Conservation (phyloP, 1,140 invertebrate genomes). For the Manduca sexta region DNA sequence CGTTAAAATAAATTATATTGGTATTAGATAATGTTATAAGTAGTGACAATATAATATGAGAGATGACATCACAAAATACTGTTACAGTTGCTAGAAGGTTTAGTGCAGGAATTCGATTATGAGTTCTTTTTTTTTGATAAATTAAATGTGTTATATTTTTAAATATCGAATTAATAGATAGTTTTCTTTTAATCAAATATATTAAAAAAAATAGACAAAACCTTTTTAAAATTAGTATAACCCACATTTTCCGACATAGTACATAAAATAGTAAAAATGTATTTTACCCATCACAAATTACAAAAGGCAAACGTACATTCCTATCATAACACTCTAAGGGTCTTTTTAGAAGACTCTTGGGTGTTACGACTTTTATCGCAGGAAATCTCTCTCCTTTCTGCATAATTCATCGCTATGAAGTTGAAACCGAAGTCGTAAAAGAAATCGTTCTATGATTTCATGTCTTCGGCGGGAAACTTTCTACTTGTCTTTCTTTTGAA, state of each 20-base stretch:
- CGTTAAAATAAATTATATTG: background rate
- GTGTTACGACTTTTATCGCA: slow-evolving; percentile 67
- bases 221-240: no score
- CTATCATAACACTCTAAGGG: slow-evolving; percentile 25
- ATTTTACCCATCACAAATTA: slow-evolving; percentile 5
- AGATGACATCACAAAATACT: no score
- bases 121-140: no score
- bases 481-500: slow-evolving; percentile 60
- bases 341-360: slow-evolving; percentile 61
- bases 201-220: no score
- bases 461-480: slow-evolving; percentile 66
- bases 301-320: slow-evolving; percentile 10
- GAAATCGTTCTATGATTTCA: slow-evolving; percentile 71
- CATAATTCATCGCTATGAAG: slow-evolving; percentile 71
- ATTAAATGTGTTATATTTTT: no score
- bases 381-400: slow-evolving; percentile 68
- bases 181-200: no score
- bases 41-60: no score
- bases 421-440: slow-evolving; percentile 72
- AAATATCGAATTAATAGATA: no score
- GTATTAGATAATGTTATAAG: background rate
- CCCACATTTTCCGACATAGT: no score
- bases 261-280: background rate
- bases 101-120: no score
- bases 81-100: no score